phyloP scores from a whole-genome alignment of 2,797 vertebrate genomes.

The Chaetophractus vellerosus region DNA sequence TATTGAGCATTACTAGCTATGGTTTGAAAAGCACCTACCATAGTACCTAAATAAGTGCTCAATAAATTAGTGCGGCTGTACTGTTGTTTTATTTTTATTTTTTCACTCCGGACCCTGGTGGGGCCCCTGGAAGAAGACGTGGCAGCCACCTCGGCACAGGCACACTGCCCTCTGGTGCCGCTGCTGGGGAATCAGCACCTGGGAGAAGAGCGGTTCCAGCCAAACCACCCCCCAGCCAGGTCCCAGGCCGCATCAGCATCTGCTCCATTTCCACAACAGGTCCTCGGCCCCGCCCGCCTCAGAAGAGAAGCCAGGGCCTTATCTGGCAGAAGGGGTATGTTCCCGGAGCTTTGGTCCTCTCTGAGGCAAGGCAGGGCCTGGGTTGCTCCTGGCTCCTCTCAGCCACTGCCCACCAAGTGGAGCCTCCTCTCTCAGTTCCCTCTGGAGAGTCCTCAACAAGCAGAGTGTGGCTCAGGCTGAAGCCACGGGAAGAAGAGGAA shows the following conservation, averaged over 20 bases:
- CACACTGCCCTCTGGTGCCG: slow-evolving; percentile 86
- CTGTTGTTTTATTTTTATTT: neutral
- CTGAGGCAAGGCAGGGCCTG: neutral
- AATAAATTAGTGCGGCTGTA: neutral
- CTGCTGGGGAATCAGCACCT: slow-evolving; percentile 49
- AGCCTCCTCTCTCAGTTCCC: neutral
- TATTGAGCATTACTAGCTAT: neutral
- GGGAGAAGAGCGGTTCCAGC: neutral
- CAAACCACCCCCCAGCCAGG: neutral
- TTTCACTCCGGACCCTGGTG: slow-evolving; percentile 61
- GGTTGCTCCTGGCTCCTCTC: neutral
- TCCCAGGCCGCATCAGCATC: neutral
- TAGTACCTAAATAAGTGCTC: neutral
- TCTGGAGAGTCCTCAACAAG: neutral
- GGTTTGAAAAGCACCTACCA: slow-evolving; percentile 29
- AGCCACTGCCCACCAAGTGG: neutral
- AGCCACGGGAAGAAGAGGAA: neutral
- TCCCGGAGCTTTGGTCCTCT: neutral
- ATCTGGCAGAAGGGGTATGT: neutral
- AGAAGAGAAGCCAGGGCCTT: neutral
- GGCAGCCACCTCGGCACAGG: slow-evolving; percentile 21
- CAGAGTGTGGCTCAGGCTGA: neutral
- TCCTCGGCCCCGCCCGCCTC: neutral
- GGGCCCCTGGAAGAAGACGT: slow-evolving; percentile 40
- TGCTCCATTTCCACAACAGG: neutral